Evolutionary conservation across 2,888 invertebrate species (phyloP).

Genomic region (Hymenopus coronatus): DNA sequence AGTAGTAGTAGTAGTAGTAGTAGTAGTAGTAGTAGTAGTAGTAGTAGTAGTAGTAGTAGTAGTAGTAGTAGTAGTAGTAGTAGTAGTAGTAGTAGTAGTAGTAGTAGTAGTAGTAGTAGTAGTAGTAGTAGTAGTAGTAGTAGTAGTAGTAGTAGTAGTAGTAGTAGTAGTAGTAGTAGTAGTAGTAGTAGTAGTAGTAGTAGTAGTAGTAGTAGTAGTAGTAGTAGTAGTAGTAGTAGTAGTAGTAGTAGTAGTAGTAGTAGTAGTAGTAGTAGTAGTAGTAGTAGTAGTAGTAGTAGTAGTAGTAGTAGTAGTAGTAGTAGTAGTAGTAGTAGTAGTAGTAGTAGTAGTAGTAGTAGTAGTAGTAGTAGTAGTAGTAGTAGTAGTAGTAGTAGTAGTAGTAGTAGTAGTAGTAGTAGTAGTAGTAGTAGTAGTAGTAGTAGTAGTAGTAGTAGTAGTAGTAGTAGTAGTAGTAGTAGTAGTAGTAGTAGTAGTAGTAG

Average conservation of each 20-base stretch:
- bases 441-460: slow-evolving; percentile 10
- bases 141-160: background rate
- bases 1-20: slow-evolving; percentile 2
- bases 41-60: slow-evolving; percentile 2
- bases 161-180: background rate
- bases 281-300: slow-evolving; percentile 8
- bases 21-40: slow-evolving; percentile 2
- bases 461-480: slow-evolving; percentile 10
- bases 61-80: background rate
- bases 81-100: slow-evolving; percentile 8
- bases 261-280: slow-evolving; percentile 8
- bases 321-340: slow-evolving; percentile 10
- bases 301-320: slow-evolving; percentile 10
- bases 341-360: slow-evolving; percentile 10
- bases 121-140: slow-evolving; percentile 5
- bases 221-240: background rate
- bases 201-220: slow-evolving; percentile 10
- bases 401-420: slow-evolving; percentile 10
- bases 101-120: slow-evolving; percentile 8
- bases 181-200: slow-evolving; percentile 1
- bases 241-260: slow-evolving; percentile 8
- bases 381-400: slow-evolving; percentile 10
- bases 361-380: slow-evolving; percentile 10
- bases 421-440: slow-evolving; percentile 10
- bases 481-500: slow-evolving; percentile 10